Percentiles rank a stretch among this genome's conserved stretches.
phyloP scores from a whole-genome alignment of 2,797 vertebrate genomes.

The Notolepis coatsorum region DNA sequence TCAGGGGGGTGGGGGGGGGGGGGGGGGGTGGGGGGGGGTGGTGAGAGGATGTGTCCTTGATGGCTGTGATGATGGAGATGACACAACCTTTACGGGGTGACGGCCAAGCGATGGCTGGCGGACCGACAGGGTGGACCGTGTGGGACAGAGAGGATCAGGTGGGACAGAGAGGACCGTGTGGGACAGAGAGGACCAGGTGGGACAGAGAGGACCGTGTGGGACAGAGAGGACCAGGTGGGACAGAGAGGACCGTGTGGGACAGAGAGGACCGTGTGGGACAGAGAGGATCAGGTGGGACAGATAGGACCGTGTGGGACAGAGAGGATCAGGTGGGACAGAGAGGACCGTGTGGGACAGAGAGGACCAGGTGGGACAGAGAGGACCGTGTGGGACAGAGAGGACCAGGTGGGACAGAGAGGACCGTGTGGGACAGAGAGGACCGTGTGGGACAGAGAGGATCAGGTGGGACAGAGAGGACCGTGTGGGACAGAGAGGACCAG shows the following conservation, averaged over 20 bases:
- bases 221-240: too few relatives aligned
- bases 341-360: conserved; percentile 27
- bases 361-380: conserved; percentile 30
- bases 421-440: conserved; percentile 25
- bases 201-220: conserved; percentile 27
- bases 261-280: conserved; percentile 32
- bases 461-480: conserved; percentile 24
- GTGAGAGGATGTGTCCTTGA: conserved; percentile 46
- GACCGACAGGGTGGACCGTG: conserved; percentile 33
- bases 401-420: too few relatives aligned
- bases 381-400: conserved; percentile 22
- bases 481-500: conserved; percentile 28
- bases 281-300: conserved; percentile 10
- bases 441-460: conserved; percentile 27
- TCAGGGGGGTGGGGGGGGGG: conserved; percentile 24
- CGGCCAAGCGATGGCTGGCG: conserved; percentile 64
- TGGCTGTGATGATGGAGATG: conserved; percentile 74
- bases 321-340: conserved; percentile 22
- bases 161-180: conserved; percentile 27
- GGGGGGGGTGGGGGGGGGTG: not conserved
- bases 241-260: too few relatives aligned
- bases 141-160: conserved; percentile 28
- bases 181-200: conserved; percentile 24
- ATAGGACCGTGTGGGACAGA: conserved; percentile 32
- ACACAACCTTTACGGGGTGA: conserved; percentile 72